Conservation (phyloP, 2,797 vertebrate genomes). For the Rhinella marina region DNA sequence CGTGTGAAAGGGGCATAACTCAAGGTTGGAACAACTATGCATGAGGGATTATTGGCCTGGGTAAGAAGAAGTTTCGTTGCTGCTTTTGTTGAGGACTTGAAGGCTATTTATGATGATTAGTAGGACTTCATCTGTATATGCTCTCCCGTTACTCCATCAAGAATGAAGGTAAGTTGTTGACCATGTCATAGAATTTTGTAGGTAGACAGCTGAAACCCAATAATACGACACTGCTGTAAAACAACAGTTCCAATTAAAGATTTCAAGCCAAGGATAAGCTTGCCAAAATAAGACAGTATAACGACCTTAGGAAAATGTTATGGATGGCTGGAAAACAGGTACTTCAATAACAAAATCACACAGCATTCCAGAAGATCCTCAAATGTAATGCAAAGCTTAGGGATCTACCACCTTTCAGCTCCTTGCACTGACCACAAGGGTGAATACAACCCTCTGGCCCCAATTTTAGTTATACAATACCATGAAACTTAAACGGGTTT, state of each 20-base stretch:
- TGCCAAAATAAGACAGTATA: not conserved
- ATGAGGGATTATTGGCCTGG: not conserved
- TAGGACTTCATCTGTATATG: not conserved
- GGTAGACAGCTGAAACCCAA: no score
- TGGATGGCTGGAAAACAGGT: not conserved
- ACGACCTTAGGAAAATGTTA: not conserved
- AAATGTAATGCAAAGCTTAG: not conserved
- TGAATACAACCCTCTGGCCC: not conserved
- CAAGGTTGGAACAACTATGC: not conserved
- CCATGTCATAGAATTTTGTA: not conserved
- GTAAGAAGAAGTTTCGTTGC: not conserved
- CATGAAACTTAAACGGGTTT: no score
- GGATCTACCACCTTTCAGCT: not conserved
- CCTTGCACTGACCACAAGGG: not conserved
- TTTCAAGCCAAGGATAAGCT: no score
- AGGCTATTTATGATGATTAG: not conserved
- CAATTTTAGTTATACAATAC: not conserved
- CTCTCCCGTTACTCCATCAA: not conserved
- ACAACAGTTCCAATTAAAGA: not conserved
- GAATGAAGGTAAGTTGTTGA: not conserved
- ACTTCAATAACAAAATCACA: not conserved
- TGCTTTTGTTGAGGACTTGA: not conserved
- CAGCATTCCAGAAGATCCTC: not conserved
- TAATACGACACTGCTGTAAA: not conserved
- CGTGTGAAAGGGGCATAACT: no score